Percentiles rank a stretch among this genome's conserved stretches.
Evolutionary conservation across 1,140 invertebrate genomes (phyloP).

Genomic region (Chrysomallon squamiferum): DNA sequence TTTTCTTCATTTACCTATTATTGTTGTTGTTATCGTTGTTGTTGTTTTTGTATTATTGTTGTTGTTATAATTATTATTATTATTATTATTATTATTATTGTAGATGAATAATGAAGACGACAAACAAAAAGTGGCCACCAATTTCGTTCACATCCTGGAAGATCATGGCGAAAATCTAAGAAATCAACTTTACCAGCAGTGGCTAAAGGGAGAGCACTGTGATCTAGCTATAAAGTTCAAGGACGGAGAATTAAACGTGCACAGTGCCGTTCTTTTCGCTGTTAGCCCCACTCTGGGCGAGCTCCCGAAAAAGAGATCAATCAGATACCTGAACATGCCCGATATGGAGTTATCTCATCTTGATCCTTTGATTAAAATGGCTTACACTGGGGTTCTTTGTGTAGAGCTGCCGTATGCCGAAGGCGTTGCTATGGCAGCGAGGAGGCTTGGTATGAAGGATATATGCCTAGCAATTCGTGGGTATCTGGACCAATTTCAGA

Average conservation of each 20-base stretch:
- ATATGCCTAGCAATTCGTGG: background rate
- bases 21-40: too few species aligned
- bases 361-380: background rate
- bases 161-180: slow-evolving; percentile 16
- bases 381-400: slow-evolving; percentile 1
- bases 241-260: slow-evolving; percentile 10
- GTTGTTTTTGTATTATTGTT: too few species aligned
- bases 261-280: slow-evolving; percentile 19
- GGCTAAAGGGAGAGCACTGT: slow-evolving; percentile 13
- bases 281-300: slow-evolving; percentile 12
- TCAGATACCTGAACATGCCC: background rate
- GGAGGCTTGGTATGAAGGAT: background rate
- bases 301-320: background rate
- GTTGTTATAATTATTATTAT: too few species aligned
- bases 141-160: slow-evolving; percentile 14
- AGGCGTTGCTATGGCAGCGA: slow-evolving; percentile 3
- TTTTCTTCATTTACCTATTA: too few species aligned
- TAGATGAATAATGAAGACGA: too few species aligned
- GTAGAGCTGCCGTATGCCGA: background rate
- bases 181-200: slow-evolving; percentile 20
- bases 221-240: slow-evolving; percentile 13
- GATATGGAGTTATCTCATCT: background rate
- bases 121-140: background rate
- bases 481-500: background rate
- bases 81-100: too few species aligned